These are phyloP conservation scores for Papilio polyxenes DNA, from an alignment of 1,140 invertebrate species.

Conservation along the genomic window DNA sequence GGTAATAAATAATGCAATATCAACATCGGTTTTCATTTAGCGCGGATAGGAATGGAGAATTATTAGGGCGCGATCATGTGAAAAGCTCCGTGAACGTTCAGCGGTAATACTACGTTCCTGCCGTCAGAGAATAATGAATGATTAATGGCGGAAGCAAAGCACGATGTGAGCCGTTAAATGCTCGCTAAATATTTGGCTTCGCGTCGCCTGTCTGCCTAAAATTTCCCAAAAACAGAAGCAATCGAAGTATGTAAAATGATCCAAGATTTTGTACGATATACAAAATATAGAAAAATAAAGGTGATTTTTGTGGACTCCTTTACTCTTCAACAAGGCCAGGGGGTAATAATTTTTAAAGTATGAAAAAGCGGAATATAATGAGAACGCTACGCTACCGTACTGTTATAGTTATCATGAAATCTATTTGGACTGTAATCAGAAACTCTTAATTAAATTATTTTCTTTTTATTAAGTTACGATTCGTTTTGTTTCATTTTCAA, in stretches of 20 bases:
- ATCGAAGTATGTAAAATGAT: neutral
- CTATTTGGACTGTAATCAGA: no score
- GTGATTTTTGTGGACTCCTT: neutral
- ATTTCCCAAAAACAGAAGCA: neutral
- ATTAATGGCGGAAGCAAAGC: constrained; percentile 20
- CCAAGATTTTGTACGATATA: neutral
- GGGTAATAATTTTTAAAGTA: no score
- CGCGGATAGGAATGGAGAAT: constrained; percentile 16
- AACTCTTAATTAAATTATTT: no score
- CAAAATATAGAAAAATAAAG: neutral
- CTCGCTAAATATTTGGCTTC: constrained; percentile 18
- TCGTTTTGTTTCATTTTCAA: neutral
- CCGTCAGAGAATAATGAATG: constrained; percentile 25
- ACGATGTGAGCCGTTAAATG: constrained; percentile 22
- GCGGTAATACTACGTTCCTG: constrained; percentile 20
- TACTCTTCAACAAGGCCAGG: neutral
- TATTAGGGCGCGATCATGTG: constrained; percentile 24
- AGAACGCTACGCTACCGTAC: no score
- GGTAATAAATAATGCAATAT: constrained; percentile 21
- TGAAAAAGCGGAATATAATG: no score
- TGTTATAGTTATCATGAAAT: no score
- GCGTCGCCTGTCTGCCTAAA: neutral
- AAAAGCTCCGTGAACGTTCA: constrained; percentile 20
- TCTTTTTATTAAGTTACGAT: neutral
- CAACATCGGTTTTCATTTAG: constrained; percentile 21